Evolutionary conservation across 2,113 vertebrate species (phyloP).

Genomic region (Brachypteracias leptosomus): DNA sequence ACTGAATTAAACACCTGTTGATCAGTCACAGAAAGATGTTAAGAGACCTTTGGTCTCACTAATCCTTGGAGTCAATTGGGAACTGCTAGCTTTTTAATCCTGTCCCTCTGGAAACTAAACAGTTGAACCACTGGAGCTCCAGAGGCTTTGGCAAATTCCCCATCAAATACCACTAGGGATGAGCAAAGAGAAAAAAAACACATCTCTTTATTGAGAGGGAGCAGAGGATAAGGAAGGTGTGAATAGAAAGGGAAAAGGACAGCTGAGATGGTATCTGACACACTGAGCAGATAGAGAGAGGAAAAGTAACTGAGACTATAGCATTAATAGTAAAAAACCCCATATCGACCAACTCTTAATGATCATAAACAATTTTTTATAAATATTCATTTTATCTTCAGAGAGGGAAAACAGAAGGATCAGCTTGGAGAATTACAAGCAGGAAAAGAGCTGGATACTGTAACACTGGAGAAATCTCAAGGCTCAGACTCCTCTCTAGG

Average conservation of each 20-base stretch:
- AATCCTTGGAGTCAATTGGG: constrained; percentile 73
- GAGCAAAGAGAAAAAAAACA: not conserved
- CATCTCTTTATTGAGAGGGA: not conserved
- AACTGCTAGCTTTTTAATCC: constrained; percentile 77
- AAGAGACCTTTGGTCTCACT: constrained; percentile 59
- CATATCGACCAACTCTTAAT: not conserved
- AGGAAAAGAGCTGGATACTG: not conserved
- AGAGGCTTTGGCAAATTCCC: constrained; percentile 41
- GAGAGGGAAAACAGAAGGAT: not conserved
- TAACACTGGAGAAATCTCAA: not conserved
- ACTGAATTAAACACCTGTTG: constrained; percentile 33
- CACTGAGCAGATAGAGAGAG: not conserved
- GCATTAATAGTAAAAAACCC: not conserved
- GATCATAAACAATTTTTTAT: not conserved
- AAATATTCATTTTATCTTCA: not conserved
- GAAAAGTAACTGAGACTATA: not conserved
- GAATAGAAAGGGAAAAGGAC: not conserved
- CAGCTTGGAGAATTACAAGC: not conserved
- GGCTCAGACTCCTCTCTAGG: not conserved
- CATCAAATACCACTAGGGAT: not conserved
- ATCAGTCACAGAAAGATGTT: constrained; percentile 39
- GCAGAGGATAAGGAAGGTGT: not conserved
- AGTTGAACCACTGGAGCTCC: constrained; percentile 6
- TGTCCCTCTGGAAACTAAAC: constrained; percentile 51
- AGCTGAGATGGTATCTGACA: not conserved